phyloP scores from a whole-genome alignment of 64 coral and sea anemone species.

The Porites lutea region DNA sequence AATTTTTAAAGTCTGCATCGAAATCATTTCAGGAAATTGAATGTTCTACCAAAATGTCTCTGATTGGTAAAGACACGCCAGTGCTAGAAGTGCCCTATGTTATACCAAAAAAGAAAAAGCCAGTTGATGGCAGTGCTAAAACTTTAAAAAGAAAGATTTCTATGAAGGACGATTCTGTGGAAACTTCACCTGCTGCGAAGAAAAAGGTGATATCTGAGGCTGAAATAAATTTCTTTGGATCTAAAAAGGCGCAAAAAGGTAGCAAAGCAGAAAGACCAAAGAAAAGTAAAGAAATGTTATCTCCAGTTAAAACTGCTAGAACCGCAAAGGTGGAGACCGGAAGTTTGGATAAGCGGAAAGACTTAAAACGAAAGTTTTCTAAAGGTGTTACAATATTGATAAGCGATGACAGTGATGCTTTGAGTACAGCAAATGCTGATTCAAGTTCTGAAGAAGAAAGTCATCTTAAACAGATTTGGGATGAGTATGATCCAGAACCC shows the following conservation, averaged over 20 bases:
- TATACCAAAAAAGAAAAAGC: neutral
- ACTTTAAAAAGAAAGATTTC: neutral
- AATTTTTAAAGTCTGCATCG: slow-evolving; percentile 10
- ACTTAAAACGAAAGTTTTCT: neutral
- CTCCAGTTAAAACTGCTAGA: slow-evolving; percentile 18
- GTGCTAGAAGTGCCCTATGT: neutral
- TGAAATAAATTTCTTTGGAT: slow-evolving; percentile 50
- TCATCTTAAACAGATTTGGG: slow-evolving; percentile 29
- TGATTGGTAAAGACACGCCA: neutral
- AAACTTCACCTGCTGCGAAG: neutral
- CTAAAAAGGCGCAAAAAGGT: neutral
- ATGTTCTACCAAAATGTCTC: neutral
- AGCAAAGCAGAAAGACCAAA: slow-evolving; percentile 7
- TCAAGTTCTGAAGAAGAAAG: neutral
- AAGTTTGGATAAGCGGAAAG: neutral
- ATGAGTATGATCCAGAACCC: slow-evolving; percentile 25
- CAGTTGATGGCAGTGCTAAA: neutral
- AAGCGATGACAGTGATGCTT: slow-evolving; percentile 26
- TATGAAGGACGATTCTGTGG: neutral
- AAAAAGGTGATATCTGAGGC: slow-evolving; percentile 8
- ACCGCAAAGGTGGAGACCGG: neutral
- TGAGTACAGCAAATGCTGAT: neutral
- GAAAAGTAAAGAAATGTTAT: neutral
- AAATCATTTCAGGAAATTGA: neutral
- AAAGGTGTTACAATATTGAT: neutral